A percentile compares a stretch with the other conserved stretches of the same genome.
Evolutionary conservation across 1,140 invertebrate species (phyloP).

Genomic region (Leptonema lineaticorne): DNA sequence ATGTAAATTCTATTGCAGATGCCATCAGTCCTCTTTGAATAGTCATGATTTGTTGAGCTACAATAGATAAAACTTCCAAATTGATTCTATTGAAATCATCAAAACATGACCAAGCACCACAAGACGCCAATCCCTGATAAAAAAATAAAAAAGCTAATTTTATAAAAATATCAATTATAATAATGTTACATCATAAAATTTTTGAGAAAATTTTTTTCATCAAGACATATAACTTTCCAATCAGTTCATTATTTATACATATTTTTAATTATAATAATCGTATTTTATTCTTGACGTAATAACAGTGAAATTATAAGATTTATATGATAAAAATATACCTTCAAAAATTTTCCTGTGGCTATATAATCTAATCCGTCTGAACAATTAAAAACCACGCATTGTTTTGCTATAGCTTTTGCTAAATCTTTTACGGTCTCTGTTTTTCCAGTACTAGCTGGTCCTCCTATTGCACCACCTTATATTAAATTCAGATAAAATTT

Average conservation of each 20-base stretch:
- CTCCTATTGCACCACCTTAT: slow-evolving; percentile 84
- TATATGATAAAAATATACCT: too few species aligned
- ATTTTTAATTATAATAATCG: neutral
- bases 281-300: too few species aligned
- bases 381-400: slow-evolving; percentile 97
- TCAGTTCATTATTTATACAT: neutral
- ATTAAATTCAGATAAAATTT: too few species aligned
- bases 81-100: slow-evolving; percentile 92
- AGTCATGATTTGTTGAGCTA: slow-evolving; percentile 85
- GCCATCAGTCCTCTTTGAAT: slow-evolving; percentile 79
- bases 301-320: too few species aligned
- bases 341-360: slow-evolving; percentile 94
- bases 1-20: slow-evolving; percentile 70
- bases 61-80: slow-evolving; percentile 87
- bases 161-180: too few species aligned
- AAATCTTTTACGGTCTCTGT: slow-evolving; percentile 96
- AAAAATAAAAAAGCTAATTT: slow-evolving; percentile 10
- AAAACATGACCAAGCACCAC: slow-evolving; percentile 96
- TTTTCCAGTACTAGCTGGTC: slow-evolving; percentile 94
- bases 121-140: slow-evolving; percentile 85
- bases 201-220: slow-evolving; percentile 10
- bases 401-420: slow-evolving; percentile 93
- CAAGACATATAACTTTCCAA: neutral
- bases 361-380: slow-evolving; percentile 92
- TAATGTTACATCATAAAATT: too few species aligned